Conservation (phyloP, 2,113 vertebrate species). For the Proterorhinus semilunaris region DNA sequence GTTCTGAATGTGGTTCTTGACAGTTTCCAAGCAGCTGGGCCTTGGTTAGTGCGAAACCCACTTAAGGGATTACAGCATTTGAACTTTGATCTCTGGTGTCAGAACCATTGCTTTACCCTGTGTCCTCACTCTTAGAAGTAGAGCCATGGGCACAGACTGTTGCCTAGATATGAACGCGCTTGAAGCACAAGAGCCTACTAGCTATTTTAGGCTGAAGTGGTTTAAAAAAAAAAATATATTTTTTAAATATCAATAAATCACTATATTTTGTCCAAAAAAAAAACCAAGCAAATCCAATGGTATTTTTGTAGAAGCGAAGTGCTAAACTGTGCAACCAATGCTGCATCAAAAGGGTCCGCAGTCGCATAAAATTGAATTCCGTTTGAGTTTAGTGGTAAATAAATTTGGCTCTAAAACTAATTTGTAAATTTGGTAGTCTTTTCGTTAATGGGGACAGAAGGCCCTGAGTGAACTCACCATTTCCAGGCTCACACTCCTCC, state of each 20-base stretch:
- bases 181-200: too few species aligned
- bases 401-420: slow-evolving; percentile 11
- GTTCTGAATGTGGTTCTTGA: slow-evolving; percentile 45
- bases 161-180: too few species aligned
- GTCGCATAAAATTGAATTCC: slow-evolving; percentile 16
- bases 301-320: neutral
- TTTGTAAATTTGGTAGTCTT: neutral
- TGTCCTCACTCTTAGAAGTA: slow-evolving; percentile 25
- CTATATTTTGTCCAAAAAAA: neutral
- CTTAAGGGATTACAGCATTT: neutral
- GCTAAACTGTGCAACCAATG: slow-evolving; percentile 52
- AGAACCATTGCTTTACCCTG: slow-evolving; percentile 39
- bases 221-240: too few species aligned
- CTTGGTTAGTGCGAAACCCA: slow-evolving; percentile 29
- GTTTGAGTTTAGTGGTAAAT: slow-evolving; percentile 7
- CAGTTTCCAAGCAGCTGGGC: slow-evolving; percentile 36
- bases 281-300: too few species aligned
- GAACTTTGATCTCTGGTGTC: slow-evolving; percentile 19
- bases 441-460: slow-evolving; percentile 46
- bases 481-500: slow-evolving; percentile 94
- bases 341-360: slow-evolving; percentile 44
- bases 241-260: too few species aligned
- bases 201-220: too few species aligned
- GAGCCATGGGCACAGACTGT: neutral
- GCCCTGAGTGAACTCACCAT: slow-evolving; percentile 84